Evolutionary conservation across 2,113 vertebrate species (phyloP).

Genomic region (Coryphaenoides rupestris): DNA sequence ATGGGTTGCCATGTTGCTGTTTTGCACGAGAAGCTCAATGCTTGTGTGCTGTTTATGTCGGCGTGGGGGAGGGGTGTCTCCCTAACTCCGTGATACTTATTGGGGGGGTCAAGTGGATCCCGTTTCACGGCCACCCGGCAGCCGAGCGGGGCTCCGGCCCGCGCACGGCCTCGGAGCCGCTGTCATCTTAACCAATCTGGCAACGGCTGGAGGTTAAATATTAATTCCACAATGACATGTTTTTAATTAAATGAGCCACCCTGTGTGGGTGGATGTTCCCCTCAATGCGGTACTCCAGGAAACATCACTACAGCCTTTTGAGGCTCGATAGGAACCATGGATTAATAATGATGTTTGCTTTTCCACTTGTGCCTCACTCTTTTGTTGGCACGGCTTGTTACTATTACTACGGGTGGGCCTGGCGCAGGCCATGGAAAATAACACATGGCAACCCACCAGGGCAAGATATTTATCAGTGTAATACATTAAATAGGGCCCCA

Average conservation of each 20-base stretch:
- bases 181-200: slow-evolving; percentile 54
- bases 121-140: slow-evolving; percentile 68
- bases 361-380: slow-evolving; percentile 58
- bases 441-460: slow-evolving; percentile 24
- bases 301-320: slow-evolving; percentile 60
- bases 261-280: slow-evolving; percentile 48
- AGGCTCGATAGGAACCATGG: slow-evolving; percentile 60
- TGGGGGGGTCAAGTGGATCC: slow-evolving; percentile 51
- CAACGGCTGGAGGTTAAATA: slow-evolving; percentile 75
- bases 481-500: background rate
- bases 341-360: slow-evolving; percentile 77
- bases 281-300: slow-evolving; percentile 66
- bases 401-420: slow-evolving; percentile 57
- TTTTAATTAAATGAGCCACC: slow-evolving; percentile 70
- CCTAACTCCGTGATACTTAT: slow-evolving; percentile 51
- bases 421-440: slow-evolving; percentile 53
- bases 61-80: slow-evolving; percentile 10
- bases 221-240: slow-evolving; percentile 72
- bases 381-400: slow-evolving; percentile 61
- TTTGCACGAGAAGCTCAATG: slow-evolving; percentile 14
- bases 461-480: slow-evolving; percentile 36
- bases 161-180: slow-evolving; percentile 38
- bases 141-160: slow-evolving; percentile 43
- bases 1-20: background rate
- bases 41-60: slow-evolving; percentile 8